A percentile compares a stretch with the other conserved stretches of the same genome.
phyloP scores from a whole-genome alignment of 2,888 invertebrate genomes.

The Conistra vaccinii region DNA sequence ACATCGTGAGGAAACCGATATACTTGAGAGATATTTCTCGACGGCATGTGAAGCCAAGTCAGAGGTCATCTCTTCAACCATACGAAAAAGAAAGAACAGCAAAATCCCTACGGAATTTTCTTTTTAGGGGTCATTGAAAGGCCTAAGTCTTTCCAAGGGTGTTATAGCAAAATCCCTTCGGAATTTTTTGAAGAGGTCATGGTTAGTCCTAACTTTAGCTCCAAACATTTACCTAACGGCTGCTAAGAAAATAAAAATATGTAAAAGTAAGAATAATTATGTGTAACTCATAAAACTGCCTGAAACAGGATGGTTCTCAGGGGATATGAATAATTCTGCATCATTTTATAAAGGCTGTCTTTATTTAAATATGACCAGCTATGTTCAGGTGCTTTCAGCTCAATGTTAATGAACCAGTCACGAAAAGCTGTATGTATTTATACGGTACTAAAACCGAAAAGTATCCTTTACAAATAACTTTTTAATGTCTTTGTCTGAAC shows the following conservation, averaged over 20 bases:
- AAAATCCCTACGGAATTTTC: not conserved
- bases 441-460: constrained; percentile 19
- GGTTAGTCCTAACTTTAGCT: not conserved
- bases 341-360: constrained; percentile 3
- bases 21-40: too few species aligned
- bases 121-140: too few species aligned
- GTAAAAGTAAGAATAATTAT: not conserved
- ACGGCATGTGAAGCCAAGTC: too few species aligned
- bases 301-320: constrained; percentile 17
- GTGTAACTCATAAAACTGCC: constrained; percentile 15
- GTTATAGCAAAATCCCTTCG: not conserved
- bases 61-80: too few species aligned
- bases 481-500: constrained; percentile 26
- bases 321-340: constrained; percentile 16
- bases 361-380: not conserved
- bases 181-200: not conserved
- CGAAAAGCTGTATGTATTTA: constrained; percentile 9
- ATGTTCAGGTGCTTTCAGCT: constrained; percentile 32
- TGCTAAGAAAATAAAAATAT: not conserved
- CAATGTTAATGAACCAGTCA: constrained; percentile 24
- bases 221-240: not conserved
- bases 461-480: constrained; percentile 34
- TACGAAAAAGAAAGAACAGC: not conserved
- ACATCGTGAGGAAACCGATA: too few species aligned
- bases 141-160: not conserved